phyloP scores from a whole-genome alignment of 2,888 invertebrate species.

The Campoplex capitator region DNA sequence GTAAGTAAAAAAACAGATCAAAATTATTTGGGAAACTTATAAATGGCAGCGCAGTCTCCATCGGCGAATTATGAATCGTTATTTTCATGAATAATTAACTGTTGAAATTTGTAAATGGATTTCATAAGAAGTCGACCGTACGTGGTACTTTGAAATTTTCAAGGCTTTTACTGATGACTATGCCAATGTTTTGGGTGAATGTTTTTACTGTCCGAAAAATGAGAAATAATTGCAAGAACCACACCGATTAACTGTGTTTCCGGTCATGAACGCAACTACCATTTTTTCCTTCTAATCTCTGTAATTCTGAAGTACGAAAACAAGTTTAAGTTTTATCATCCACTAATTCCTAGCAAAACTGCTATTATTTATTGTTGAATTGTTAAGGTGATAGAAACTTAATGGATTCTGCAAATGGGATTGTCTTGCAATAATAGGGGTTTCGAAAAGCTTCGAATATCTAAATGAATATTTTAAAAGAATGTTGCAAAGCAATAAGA shows the following conservation, averaged over 20 bases:
- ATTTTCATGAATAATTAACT: conserved; percentile 1
- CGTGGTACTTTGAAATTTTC: too few species aligned
- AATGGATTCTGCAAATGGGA: too few species aligned
- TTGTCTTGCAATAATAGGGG: too few species aligned
- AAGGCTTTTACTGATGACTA: too few species aligned
- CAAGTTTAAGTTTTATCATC: neutral
- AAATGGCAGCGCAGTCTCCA: neutral
- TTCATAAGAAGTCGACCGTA: neutral
- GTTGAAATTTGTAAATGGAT: neutral
- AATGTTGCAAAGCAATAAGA: too few species aligned
- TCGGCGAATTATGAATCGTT: neutral
- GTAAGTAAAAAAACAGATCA: conserved; percentile 65
- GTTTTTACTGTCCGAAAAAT: too few species aligned
- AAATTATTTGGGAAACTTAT: neutral
- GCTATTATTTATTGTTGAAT: neutral
- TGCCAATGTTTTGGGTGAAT: too few species aligned
- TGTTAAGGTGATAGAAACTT: neutral
- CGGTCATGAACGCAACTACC: neutral
- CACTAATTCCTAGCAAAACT: neutral
- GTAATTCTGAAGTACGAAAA: neutral
- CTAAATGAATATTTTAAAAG: too few species aligned
- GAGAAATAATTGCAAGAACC: too few species aligned
- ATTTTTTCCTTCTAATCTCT: too few species aligned
- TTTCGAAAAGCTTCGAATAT: too few species aligned
- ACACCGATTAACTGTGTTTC: neutral